Conservation (phyloP, 2,797 vertebrate genomes). For the Pangasius larnaudii region DNA sequence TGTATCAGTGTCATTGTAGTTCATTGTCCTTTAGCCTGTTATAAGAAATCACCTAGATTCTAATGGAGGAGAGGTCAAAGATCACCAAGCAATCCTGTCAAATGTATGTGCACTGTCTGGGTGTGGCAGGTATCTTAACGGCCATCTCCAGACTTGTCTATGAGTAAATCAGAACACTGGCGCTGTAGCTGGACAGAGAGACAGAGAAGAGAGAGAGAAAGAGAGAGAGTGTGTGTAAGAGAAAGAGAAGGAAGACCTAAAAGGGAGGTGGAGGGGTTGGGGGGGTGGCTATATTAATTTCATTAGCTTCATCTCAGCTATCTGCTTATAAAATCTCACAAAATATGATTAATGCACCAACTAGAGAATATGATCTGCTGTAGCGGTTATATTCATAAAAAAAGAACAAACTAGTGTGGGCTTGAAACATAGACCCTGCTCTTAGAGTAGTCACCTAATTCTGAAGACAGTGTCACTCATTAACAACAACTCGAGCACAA, state of each 20-base stretch:
- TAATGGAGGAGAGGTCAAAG: conserved; percentile 75
- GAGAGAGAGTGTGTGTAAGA: conserved; percentile 38
- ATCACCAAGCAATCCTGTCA: conserved; percentile 63
- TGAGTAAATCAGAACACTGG: conserved; percentile 78
- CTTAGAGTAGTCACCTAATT: neutral
- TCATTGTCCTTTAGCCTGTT: conserved; percentile 74
- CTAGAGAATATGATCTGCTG: conserved; percentile 33
- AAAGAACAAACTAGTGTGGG: conserved; percentile 19
- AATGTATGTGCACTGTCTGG: conserved; percentile 71
- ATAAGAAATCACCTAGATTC: conserved; percentile 76
- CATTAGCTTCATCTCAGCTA: neutral
- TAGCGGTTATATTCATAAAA: conserved; percentile 51
- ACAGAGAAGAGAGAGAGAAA: conserved; percentile 61
- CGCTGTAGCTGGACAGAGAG: conserved; percentile 64
- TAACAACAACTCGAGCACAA: neutral
- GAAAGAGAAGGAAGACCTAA: conserved; percentile 13
- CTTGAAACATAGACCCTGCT: neutral
- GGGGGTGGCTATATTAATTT: neutral
- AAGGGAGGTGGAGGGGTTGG: neutral
- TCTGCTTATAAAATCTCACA: neutral
- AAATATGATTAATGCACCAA: conserved; percentile 58
- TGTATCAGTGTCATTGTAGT: conserved; percentile 72
- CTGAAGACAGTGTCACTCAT: neutral
- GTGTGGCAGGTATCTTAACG: conserved; percentile 73
- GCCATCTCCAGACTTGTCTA: conserved; percentile 67